Percentiles rank a stretch among this genome's conserved stretches.
These are phyloP conservation scores for Madoqua kirkii DNA, from an alignment of 2,113 vertebrate species.

Conservation along the genomic window DNA sequence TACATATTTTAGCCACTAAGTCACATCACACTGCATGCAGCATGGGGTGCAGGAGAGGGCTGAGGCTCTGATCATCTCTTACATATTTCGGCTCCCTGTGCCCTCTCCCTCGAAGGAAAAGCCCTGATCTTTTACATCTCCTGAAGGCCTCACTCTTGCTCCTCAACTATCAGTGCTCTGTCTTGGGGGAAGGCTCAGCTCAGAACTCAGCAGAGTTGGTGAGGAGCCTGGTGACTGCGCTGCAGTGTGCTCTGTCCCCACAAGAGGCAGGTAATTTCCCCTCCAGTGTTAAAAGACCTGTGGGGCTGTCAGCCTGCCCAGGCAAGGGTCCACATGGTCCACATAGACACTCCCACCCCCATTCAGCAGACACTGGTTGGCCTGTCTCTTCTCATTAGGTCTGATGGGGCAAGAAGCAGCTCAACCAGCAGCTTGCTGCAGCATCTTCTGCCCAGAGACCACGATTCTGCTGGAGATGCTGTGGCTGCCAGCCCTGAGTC, in stretches of 20 bases:
- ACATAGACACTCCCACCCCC: fast-evolving
- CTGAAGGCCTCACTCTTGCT: not conserved
- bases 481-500: slow-evolving; percentile 16
- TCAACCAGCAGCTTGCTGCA: not conserved
- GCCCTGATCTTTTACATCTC: not conserved
- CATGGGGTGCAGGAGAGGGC: fast-evolving
- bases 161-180: not conserved
- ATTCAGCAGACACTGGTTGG: not conserved
- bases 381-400: slow-evolving; percentile 53
- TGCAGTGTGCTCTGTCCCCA: not conserved
- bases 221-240: not conserved
- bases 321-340: not conserved
- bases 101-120: not conserved
- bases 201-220: not conserved
- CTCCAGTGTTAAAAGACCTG: not conserved
- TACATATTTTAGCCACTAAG: not conserved
- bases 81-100: not conserved
- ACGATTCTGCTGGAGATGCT: not conserved
- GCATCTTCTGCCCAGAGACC: not conserved
- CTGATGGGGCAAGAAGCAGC: not conserved
- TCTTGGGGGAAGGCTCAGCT: not conserved
- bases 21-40: not conserved
- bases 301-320: not conserved
- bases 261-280: not conserved
- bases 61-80: not conserved